Conservation (phyloP, 2,797 vertebrate species). For the Anguilla pacifica region DNA sequence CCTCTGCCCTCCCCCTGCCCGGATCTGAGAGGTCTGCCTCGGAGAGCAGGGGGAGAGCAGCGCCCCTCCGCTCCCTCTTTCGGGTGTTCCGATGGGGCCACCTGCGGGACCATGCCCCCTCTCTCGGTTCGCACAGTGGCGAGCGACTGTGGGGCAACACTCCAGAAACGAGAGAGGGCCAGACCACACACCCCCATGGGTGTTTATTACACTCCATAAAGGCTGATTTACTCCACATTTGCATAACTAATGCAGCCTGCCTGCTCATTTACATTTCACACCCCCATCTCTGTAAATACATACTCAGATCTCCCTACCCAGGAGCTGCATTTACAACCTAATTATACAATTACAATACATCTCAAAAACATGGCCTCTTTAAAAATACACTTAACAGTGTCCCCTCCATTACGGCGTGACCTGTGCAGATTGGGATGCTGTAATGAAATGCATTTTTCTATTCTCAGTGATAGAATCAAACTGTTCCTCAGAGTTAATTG, state of each 20-base stretch:
- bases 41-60: not conserved
- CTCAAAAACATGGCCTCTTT: slow-evolving; percentile 72
- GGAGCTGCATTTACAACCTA: slow-evolving; percentile 74
- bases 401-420: slow-evolving; percentile 75
- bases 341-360: slow-evolving; percentile 78
- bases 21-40: not conserved
- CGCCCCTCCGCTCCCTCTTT: not conserved
- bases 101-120: slow-evolving; percentile 62
- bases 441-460: slow-evolving; percentile 32
- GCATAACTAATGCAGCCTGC: slow-evolving; percentile 81
- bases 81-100: slow-evolving; percentile 54
- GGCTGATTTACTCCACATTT: slow-evolving; percentile 82
- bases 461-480: slow-evolving; percentile 71
- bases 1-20: not conserved
- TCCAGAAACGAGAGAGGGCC: slow-evolving; percentile 66
- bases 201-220: slow-evolving; percentile 86
- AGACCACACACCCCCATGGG: slow-evolving; percentile 72
- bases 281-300: slow-evolving; percentile 54
- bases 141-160: slow-evolving; percentile 62
- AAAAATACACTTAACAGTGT: slow-evolving; percentile 73
- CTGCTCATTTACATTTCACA: slow-evolving; percentile 63
- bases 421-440: slow-evolving; percentile 52
- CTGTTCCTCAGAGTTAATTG: slow-evolving; percentile 70
- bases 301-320: slow-evolving; percentile 44
- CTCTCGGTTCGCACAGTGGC: slow-evolving; percentile 57